Percentiles rank a stretch among this genome's conserved stretches.
Evolutionary conservation across 2,888 invertebrate genomes (phyloP).

Genomic region (Ecliptopera silaceata): DNA sequence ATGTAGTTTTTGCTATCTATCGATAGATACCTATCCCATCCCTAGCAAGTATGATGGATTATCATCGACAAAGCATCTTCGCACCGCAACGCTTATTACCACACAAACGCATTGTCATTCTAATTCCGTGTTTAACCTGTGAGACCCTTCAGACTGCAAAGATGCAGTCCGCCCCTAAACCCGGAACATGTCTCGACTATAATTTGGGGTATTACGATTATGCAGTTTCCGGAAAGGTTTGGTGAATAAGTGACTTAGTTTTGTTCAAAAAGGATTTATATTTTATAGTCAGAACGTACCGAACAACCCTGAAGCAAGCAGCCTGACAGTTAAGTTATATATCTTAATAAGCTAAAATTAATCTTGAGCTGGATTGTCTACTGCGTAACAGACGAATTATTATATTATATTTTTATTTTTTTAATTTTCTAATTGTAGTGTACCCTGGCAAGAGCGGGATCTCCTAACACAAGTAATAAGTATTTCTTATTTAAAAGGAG

Average conservation of each 20-base stretch:
- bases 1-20: neutral
- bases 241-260: neutral
- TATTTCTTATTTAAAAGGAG: too few species aligned
- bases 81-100: constrained; percentile 79
- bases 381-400: too few species aligned
- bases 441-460: too few species aligned
- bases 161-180: constrained; percentile 26
- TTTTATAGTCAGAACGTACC: neutral
- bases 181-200: constrained; percentile 50
- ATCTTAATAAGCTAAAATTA: too few species aligned
- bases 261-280: neutral
- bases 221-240: constrained; percentile 37
- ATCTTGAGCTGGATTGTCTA: too few species aligned
- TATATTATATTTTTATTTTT: too few species aligned
- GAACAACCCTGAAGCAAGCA: too few species aligned
- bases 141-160: constrained; percentile 45
- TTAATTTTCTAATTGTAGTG: too few species aligned
- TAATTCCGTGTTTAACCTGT: constrained; percentile 77
- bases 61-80: constrained; percentile 64
- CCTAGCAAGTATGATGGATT: constrained; percentile 65
- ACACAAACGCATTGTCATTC: constrained; percentile 70
- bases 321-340: too few species aligned
- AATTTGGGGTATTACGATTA: constrained; percentile 48
- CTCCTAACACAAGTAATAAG: too few species aligned
- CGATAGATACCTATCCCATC: constrained; percentile 31